Base-by-base conservation (phyloP, 2,113 vertebrate species). In the Guaruba guarouba region DNA sequence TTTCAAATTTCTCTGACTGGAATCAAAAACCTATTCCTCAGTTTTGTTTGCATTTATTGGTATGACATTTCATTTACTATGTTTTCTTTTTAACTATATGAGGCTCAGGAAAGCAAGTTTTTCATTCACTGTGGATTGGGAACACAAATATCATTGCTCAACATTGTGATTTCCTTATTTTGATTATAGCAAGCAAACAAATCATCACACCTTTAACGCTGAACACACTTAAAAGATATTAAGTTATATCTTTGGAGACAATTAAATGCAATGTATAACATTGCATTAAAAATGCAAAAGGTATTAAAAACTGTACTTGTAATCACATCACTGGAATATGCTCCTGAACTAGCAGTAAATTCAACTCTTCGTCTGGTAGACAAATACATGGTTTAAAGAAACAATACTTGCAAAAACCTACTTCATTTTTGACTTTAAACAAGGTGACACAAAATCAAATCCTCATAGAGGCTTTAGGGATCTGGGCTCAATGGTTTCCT, bases 341-440 rank as follows among this genome's bases (percentile, higher is more conserved):
- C 18, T 55, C 43, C 64, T 57, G 49, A 13, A 35, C 27, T 48
- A 62, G 7, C 66, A 82, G 44, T 37, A 37, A 77, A 70, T 51
- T 39, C 7, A 44, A 39, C 22, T 73, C 29, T 27, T 74, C 54
- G 12, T 51, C 44, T 28, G 13, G 33, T 25, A 35, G 49, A 54
- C 27, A 71, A 66, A 82, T 25, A 69, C 7, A 61, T 22, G 35
- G 16, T 41, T 89, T 61, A 14, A 57, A 76, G 75, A 66, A 43
- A 9, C 2, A 2, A 13, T 20, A 3, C 14, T 43, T 75, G 48
- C 4, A 86, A 70, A 82, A 48, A 11, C 2, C 0, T 1, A 37
- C 25, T 64, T n/a, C 0, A 31, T 48, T 90, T 78, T 44, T 74
- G 9, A 66, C 70, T 78, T 91, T 86, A 64, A 93, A 29, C 22